Percentiles rank a stretch among this genome's conserved stretches.
Evolutionary conservation across 2,888 invertebrate species (phyloP).

Genomic region (Lomographa bimaculata): DNA sequence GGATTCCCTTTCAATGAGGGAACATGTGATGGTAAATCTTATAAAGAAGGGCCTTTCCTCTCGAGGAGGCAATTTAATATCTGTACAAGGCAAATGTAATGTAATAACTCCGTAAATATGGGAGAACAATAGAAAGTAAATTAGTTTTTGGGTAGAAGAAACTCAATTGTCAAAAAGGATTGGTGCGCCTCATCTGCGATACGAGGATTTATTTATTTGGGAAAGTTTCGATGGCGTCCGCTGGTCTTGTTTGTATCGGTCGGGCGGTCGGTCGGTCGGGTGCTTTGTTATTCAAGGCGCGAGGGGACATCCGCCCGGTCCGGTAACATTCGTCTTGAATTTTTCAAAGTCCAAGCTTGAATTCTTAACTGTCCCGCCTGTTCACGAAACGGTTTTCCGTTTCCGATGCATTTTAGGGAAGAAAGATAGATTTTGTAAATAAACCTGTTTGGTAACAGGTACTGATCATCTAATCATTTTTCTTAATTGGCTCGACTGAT

Average conservation of each 20-base stretch:
- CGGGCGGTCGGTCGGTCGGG: slow-evolving; percentile 11
- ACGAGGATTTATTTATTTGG: slow-evolving; percentile 37
- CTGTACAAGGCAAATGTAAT: slow-evolving; percentile 71
- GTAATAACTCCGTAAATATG: slow-evolving; percentile 74
- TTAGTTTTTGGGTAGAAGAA: slow-evolving; percentile 70
- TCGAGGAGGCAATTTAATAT: slow-evolving; percentile 67
- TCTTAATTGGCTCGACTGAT: too few species aligned
- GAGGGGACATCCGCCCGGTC: slow-evolving; percentile 35
- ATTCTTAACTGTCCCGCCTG: slow-evolving; percentile 28
- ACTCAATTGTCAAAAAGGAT: slow-evolving; percentile 69
- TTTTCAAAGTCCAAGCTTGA: slow-evolving; percentile 37
- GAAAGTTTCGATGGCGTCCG: slow-evolving; percentile 38
- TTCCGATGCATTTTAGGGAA: slow-evolving; percentile 2
- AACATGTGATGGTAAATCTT: slow-evolving; percentile 49
- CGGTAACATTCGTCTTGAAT: slow-evolving; percentile 40
- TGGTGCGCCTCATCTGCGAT: slow-evolving; percentile 50
- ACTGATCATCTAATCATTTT: too few species aligned
- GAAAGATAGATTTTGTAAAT: slow-evolving; percentile 2
- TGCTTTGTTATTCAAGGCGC: slow-evolving; percentile 43
- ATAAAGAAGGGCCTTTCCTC: slow-evolving; percentile 58
- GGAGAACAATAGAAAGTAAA: slow-evolving; percentile 74
- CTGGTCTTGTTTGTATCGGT: slow-evolving; percentile 39
- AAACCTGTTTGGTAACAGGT: too few species aligned
- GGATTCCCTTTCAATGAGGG: slow-evolving; percentile 23
- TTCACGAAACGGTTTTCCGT: slow-evolving; percentile 19